Base-by-base conservation (phyloP, 2,797 vertebrate species). In the Halcyon leucocephala region DNA sequence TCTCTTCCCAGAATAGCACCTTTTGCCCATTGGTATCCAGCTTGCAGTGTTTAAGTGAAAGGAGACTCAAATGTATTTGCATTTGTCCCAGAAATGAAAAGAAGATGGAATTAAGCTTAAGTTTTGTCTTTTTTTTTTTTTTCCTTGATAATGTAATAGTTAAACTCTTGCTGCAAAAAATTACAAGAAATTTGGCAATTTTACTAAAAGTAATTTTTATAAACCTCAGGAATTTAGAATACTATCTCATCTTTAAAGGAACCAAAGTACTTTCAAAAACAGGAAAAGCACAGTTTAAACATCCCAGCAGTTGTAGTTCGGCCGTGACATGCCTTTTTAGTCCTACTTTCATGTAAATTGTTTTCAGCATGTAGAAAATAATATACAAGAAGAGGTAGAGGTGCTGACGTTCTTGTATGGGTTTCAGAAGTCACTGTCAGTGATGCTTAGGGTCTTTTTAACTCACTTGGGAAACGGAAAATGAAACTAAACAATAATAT, bases 281-380 rank as follows among this genome's bases (percentile, higher is more conserved):
- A 96, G 93, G 89, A 97, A 96, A 83, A 62, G 31, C 24, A 44
- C 7, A 77, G 48, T 91, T 93, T 93, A 89, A 92, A 82, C 61
- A 81, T 77, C 52, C 61, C 67, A 61, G 51, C n/a, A 49, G 9
- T 62, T 85, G 19, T 49, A 58, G 33, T 89, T 94, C 54, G 86
- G 62, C 64, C 2, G 0, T 87, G 64, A 89, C 81, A 77, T 37
- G 51, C 61, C 93, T 88, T 81, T 93, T 79, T 70, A 87, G 20
- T 94, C 46, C 49, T 74, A 29, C 60, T 85, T 94, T 60, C 49
- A 60, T 6, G 19, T 73, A 96, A 97, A 93, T 95, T 90, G 65
- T 83, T 94, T 91, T 90, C 93, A 95, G 89, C 76, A 96, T 88
- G 72, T 65, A 81, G 69, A 71, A 91, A 90, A 94, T 81, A 57